Base-by-base conservation (phyloP, 2,888 invertebrate genomes). In the Drosophila mercatorum region DNA sequence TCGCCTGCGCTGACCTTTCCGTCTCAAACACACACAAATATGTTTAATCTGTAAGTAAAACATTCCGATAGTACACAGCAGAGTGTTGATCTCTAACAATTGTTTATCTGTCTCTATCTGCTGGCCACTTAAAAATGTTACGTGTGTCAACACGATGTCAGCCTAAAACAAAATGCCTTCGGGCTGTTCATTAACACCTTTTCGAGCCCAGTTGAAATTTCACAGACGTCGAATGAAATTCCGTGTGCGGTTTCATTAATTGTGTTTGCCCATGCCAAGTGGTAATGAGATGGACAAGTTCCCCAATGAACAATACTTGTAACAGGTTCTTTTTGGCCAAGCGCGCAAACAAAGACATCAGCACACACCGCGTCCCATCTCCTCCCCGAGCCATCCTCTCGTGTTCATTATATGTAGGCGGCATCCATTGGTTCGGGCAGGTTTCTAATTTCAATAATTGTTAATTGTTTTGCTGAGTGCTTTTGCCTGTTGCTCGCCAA, bases 121-220 rank as follows among this genome's bases (percentile, higher is more conserved):
- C 44, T 65, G 67, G 83, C 81, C 77, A 77, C 83, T 81, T 78
- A 61, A 83, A 81, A 81, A 65, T 68, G 75, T 78, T 83, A 78
- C 71, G 75, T 89, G 78, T 83, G 89, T 84, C 89, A 89, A 84
- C 89, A 88, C 67, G 75, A 69, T 79, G 69, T 72, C 82, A 74
- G 87, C 59, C 72, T 61, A 77, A 87, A 81, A 89, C 81, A 76
- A 87, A 86, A 88, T 81, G 73, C 73, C 89, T 84, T 75, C 77
- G 71, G 72, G 75, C 81, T 47, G 69, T 89, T 87, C 86, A 87
- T 87, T 86, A 86, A 86, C 86, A 86, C 90, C 79, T 86, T 82
- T 83, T 81, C 60, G 51, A 38, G 26, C 69, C 68, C 64, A 59
- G 67, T 58, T 70, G 60, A 81, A 62, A 80, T 75, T 72, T 66